These are phyloP conservation scores for Tetranychus urticae DNA, from an alignment of 1,140 invertebrate genomes.

Conservation along the genomic window DNA sequence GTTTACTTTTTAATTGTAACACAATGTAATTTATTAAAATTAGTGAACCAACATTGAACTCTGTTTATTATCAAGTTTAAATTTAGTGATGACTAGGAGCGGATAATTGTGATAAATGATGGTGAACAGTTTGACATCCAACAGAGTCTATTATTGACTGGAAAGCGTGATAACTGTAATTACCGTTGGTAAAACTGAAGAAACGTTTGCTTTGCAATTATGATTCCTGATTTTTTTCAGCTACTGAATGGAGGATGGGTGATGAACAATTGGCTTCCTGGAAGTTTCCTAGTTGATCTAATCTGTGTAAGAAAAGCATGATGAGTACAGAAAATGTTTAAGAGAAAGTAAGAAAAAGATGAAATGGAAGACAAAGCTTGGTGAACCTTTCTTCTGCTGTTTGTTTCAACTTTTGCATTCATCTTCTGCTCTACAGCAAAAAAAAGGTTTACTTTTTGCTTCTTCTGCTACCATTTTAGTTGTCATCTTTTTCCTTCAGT, in stretches of 20 bases:
- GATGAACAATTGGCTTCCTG: neutral
- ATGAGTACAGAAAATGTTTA: neutral
- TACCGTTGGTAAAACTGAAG: neutral
- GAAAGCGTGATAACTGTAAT: neutral
- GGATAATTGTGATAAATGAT: too few species aligned
- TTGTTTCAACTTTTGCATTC: too few species aligned
- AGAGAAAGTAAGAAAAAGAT: neutral
- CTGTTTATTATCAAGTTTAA: too few species aligned
- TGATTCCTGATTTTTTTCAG: neutral
- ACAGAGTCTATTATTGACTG: neutral
- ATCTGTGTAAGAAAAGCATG: neutral
- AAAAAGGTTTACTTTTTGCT: too few species aligned
- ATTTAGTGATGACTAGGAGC: too few species aligned
- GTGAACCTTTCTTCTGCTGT: too few species aligned
- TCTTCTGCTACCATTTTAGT: too few species aligned
- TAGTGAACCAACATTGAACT: too few species aligned
- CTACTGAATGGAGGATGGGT: neutral
- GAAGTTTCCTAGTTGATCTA: neutral
- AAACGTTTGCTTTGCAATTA: neutral
- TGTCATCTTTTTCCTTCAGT: too few species aligned
- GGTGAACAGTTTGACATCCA: neutral
- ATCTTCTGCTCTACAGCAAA: too few species aligned
- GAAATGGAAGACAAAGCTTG: neutral
- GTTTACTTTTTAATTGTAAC: too few species aligned
- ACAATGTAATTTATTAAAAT: too few species aligned